Base-by-base conservation (phyloP, 2,113 vertebrate genomes). In the Zosterops pallidus region DNA sequence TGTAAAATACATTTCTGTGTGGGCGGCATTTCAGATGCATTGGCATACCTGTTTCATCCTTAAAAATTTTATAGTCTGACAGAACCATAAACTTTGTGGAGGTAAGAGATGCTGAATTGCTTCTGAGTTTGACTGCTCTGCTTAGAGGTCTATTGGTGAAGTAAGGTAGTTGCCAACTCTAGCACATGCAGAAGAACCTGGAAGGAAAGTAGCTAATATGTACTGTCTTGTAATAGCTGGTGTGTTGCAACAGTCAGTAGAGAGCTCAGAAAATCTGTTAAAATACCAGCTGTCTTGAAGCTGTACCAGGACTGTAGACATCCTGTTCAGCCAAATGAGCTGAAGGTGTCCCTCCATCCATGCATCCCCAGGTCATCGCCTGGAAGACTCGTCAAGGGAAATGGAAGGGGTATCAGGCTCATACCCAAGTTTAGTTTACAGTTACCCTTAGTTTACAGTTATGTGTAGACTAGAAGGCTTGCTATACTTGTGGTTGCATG, bases 401-500 rank as follows among this genome's bases (percentile, higher is more conserved):
- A 39, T 35, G 24, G 11, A n/a, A 28, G 7, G 49, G 35, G 8
- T 69, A 33, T 76, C 29, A 56, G 0, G 5, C 19, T 60, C 5
- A 11, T 20, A 60, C 18, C 29, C 29, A 59, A 0, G 15, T 9
- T 65, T 17, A 26, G 4, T 63, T 29, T 44, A 12, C 1, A 16
- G 21, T 6, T 55, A 8, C 33, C 15, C 11, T 62, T 19, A 29
- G 5, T 67, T 29, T 49, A 12, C 1, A 19, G 21, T 7, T 63
- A 8, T 22, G 5, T 49, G 5, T 33, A 44, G 37, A 24, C 41
- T 19, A 19, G 63, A 44, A 69, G 17, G 12, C 28, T 70, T 94
- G 49, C 6, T 78, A 0, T 57, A 52, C 65, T 74, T 8, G 2
- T 63, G n/a, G 11, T 33, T 71, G 47, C 9, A 0, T 60, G 26